These are phyloP conservation scores for Whitmania pigra DNA, from an alignment of 1,140 invertebrate genomes.

Conservation along the genomic window DNA sequence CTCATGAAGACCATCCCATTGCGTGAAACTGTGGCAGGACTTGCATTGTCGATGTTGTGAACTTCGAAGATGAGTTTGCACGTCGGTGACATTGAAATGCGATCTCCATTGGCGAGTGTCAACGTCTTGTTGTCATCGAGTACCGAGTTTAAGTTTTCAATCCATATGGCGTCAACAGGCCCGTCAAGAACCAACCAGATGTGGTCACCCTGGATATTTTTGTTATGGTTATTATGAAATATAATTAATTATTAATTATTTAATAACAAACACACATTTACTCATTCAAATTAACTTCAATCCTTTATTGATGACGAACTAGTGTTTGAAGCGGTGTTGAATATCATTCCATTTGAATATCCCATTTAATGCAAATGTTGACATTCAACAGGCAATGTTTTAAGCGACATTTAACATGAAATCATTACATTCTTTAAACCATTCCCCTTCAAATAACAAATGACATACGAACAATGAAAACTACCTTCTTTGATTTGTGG, in stretches of 20 bases:
- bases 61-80: slow-evolving; percentile 90
- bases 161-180: slow-evolving; percentile 44
- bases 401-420: too few relatives aligned
- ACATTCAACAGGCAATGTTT: too few relatives aligned
- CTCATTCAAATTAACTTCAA: background rate
- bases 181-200: slow-evolving; percentile 42
- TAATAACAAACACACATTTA: background rate
- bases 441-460: too few relatives aligned
- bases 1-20: slow-evolving; percentile 97
- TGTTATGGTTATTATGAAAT: background rate
- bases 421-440: too few relatives aligned
- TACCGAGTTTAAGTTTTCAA: slow-evolving; percentile 44
- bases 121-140: slow-evolving; percentile 52
- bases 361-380: too few relatives aligned
- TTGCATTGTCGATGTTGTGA: slow-evolving; percentile 90
- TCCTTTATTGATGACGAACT: too few relatives aligned
- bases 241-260: background rate
- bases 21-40: slow-evolving; percentile 82
- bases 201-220: slow-evolving; percentile 35
- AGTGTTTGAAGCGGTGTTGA: too few relatives aligned
- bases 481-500: slow-evolving; percentile 67
- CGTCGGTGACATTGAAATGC: slow-evolving; percentile 77
- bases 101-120: slow-evolving; percentile 82
- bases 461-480: too few relatives aligned
- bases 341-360: too few relatives aligned